phyloP scores from a whole-genome alignment of 2,888 invertebrate species.

The Agelastica alni region DNA sequence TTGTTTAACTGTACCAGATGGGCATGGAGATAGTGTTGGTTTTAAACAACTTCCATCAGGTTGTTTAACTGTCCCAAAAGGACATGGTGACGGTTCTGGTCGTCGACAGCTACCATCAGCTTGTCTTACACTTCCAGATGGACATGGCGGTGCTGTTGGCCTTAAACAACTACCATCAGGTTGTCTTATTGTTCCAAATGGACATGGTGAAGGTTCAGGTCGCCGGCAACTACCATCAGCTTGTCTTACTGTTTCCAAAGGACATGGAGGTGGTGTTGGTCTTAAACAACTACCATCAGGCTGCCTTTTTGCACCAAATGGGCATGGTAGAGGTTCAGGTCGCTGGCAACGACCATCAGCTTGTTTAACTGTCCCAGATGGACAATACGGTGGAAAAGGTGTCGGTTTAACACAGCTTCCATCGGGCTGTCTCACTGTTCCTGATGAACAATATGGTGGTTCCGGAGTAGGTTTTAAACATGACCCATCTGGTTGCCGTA shows the following conservation, averaged over 20 bases:
- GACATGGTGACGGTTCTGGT: slow-evolving; percentile 10
- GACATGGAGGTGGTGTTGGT: slow-evolving; percentile 18
- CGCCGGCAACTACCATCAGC: slow-evolving; percentile 19
- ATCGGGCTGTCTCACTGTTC: slow-evolving; percentile 27
- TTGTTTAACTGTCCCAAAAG: slow-evolving; percentile 8
- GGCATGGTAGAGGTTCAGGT: slow-evolving; percentile 23
- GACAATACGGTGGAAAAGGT: slow-evolving; percentile 20
- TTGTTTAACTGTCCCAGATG: slow-evolving; percentile 26
- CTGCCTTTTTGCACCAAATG: slow-evolving; percentile 17
- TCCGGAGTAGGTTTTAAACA: slow-evolving; percentile 25
- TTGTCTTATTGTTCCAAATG: slow-evolving; percentile 15
- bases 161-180: slow-evolving; percentile 20
- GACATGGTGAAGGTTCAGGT: slow-evolving; percentile 10
- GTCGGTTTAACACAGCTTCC: slow-evolving; percentile 21
- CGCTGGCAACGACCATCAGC: slow-evolving; percentile 21
- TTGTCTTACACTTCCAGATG: slow-evolving; percentile 23
- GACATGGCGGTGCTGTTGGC: slow-evolving; percentile 22
- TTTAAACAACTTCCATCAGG: slow-evolving; percentile 14
- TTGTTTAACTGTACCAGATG: slow-evolving; percentile 13
- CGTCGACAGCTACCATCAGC: slow-evolving; percentile 16
- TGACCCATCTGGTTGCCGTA: slow-evolving; percentile 23
- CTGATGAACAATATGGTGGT: slow-evolving; percentile 27
- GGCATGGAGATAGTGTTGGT: slow-evolving; percentile 20
- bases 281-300: slow-evolving; percentile 20
- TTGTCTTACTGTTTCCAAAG: slow-evolving; percentile 16